Percentiles rank a stretch among this genome's conserved stretches.
Conservation (phyloP, 2,113 vertebrate species). For the Penelope pileata region DNA sequence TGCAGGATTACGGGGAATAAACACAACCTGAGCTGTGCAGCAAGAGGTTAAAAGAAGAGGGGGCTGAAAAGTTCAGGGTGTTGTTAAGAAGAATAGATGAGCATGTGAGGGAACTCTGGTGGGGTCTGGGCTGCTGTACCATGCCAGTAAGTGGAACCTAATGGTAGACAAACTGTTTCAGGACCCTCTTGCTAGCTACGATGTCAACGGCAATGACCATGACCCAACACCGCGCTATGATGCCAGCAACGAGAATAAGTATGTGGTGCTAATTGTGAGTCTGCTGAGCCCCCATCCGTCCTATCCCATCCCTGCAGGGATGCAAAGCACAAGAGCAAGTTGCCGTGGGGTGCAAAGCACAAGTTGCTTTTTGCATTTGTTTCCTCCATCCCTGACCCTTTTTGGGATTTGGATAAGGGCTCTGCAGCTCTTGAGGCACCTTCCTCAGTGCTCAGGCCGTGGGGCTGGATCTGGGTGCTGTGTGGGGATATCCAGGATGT, state of each 20-base stretch:
- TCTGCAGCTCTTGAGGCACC: neutral
- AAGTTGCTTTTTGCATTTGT: neutral
- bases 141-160: neutral
- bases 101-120: too few species aligned
- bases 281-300: neutral
- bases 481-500: neutral
- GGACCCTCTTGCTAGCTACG: conserved; percentile 92
- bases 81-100: conserved; percentile 34
- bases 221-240: conserved; percentile 91
- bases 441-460: neutral
- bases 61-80: neutral
- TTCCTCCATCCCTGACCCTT: neutral
- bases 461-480: neutral
- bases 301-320: neutral
- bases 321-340: neutral
- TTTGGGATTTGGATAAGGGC: neutral
- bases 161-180: conserved; percentile 44
- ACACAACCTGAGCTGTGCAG: neutral
- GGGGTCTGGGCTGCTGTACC: neutral
- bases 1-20: neutral
- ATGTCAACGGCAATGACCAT: conserved; percentile 90
- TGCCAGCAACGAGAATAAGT: conserved; percentile 92
- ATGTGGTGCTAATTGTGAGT: neutral
- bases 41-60: neutral
- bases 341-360: neutral